Percentiles rank a stretch among this genome's conserved stretches.
phyloP scores from a whole-genome alignment of 1,140 invertebrate species.

The Conus betulinus region DNA sequence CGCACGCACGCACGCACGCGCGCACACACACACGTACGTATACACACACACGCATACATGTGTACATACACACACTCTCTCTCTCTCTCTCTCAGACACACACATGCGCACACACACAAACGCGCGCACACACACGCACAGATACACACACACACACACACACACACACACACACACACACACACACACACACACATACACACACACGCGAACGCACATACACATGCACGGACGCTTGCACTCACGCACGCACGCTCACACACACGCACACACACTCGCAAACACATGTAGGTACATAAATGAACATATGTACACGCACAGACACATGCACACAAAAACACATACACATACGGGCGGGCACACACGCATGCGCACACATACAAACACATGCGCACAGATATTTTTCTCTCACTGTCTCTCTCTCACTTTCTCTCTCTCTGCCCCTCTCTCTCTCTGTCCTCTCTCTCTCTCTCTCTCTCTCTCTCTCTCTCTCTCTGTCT shows the following conservation, averaged over 20 bases:
- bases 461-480: too few species aligned
- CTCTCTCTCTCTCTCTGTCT: too few species aligned
- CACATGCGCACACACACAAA: not conserved
- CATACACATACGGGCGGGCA: too few species aligned
- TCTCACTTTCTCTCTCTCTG: too few species aligned
- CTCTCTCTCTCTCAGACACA: not conserved
- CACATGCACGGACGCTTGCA: too few species aligned
- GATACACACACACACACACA: not conserved
- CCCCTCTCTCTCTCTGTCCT: too few species aligned
- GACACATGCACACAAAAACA: not conserved
- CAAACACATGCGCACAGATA: too few species aligned
- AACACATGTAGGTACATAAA: not conserved
- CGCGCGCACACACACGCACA: not conserved
- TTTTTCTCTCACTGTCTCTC: too few species aligned
- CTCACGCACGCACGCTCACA: too few species aligned
- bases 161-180: constrained; percentile 4
- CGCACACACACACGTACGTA: not conserved
- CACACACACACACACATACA: not conserved
- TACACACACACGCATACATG: not conserved
- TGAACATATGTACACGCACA: not conserved
- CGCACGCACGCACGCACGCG: not conserved
- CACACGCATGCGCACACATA: too few species aligned
- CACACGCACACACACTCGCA: not conserved
- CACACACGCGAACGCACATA: too few species aligned
- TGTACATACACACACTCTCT: not conserved